Evolutionary conservation across 1,140 invertebrate species (phyloP).

Genomic region (Lamellibrachia luymesi): DNA sequence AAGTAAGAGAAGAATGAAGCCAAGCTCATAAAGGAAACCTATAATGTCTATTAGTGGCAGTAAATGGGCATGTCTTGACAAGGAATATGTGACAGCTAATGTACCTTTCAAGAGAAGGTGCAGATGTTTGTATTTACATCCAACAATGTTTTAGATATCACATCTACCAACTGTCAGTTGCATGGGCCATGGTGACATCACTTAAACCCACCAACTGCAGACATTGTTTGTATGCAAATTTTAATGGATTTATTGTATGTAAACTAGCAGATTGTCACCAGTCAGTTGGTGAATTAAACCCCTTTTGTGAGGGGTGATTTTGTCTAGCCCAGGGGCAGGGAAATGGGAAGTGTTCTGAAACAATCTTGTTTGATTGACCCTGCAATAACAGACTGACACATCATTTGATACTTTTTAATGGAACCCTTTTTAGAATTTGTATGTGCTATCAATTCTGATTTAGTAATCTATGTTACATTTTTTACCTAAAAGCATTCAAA

Average conservation of each 20-base stretch:
- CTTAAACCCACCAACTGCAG: background rate
- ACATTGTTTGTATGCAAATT: slow-evolving; percentile 5
- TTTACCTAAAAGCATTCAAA: background rate
- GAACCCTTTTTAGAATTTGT: background rate
- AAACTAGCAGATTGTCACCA: background rate
- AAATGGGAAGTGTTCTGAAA: background rate
- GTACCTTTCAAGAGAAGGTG: background rate
- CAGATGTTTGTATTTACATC: background rate
- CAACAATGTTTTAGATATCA: background rate
- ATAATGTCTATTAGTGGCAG: background rate
- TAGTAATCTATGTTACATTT: too few species aligned
- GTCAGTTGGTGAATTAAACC: background rate
- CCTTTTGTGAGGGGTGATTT: background rate
- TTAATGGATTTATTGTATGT: slow-evolving; percentile 6
- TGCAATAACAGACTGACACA: background rate
- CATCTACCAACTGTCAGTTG: background rate
- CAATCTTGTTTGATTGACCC: background rate
- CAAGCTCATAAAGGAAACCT: background rate
- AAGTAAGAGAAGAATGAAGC: background rate
- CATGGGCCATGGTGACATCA: background rate
- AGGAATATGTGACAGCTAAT: background rate
- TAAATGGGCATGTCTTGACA: background rate
- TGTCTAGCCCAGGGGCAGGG: background rate
- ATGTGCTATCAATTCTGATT: background rate
- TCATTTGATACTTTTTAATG: background rate